Evolutionary conservation across 2,797 vertebrate genomes (phyloP).

Genomic region (Carduelis carduelis): DNA sequence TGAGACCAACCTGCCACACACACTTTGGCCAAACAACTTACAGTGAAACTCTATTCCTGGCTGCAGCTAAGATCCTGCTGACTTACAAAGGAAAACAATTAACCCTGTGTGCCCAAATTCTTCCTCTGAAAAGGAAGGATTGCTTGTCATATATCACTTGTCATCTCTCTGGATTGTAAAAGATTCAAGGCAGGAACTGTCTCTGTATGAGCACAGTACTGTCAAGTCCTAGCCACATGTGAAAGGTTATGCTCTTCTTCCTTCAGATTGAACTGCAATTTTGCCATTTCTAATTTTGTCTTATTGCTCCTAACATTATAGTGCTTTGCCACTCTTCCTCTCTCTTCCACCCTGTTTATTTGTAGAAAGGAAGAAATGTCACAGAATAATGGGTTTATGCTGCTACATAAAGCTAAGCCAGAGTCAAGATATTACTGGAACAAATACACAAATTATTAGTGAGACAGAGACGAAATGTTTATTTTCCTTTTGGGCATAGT

Average conservation of each 20-base stretch:
- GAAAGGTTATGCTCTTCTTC: neutral
- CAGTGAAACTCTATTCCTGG: neutral
- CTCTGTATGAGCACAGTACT: neutral
- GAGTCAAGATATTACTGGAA: conserved; percentile 3
- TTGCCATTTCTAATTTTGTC: neutral
- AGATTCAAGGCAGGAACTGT: neutral
- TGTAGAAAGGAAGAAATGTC: conserved; percentile 17
- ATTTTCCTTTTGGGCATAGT: neutral
- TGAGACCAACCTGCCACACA: neutral
- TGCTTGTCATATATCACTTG: neutral
- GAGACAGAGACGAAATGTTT: neutral
- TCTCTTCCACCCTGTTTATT: neutral
- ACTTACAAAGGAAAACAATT: neutral
- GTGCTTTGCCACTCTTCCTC: neutral
- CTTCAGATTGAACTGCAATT: neutral
- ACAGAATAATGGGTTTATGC: neutral
- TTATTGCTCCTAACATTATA: neutral
- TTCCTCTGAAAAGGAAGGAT: neutral
- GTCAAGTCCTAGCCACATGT: neutral
- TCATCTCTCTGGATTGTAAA: neutral
- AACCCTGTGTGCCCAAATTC: neutral
- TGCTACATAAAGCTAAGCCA: neutral
- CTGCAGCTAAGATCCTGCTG: neutral
- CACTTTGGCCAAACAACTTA: neutral
- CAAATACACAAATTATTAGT: neutral